Base-by-base conservation (phyloP, 2,888 invertebrate genomes). In the Melolontha melolontha region DNA sequence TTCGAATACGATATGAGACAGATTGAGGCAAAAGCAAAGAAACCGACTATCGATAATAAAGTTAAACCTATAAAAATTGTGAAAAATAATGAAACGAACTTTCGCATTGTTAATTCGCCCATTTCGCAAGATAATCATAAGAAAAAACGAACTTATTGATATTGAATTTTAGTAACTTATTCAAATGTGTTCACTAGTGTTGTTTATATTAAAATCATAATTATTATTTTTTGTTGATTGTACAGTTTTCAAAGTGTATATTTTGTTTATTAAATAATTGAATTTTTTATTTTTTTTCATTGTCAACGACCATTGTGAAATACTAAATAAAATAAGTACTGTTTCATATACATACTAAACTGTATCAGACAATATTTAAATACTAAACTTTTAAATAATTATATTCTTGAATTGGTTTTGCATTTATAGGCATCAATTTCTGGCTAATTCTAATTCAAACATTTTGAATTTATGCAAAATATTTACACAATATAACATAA, bases 1-100 rank as follows among this genome's bases (percentile, higher is more conserved):
- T 92, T 91, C 79, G 88, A 91, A 73, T 92, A 91, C 77, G 91
- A 91, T 82, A 82, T 91, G 72, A 88, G 89, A 39, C 79, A 79
- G 42, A 76, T 79, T 0, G 69, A 69, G 54, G 27, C 29, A 7
- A 62, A 66, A 50, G 52, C 54, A 47, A 50, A 34, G 17, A 57
- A 51, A 12, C 11, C 50, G 5, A 10, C 41, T 2, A n/a, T 17
- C n/a, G 54, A 66, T 12, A 17, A 39, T 34, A 51, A 54, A 39
- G 44, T 69, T 6, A 69, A 69, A 51, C 66, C 69, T 1, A 59
- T 69, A 7, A 69, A 66, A 22, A 69, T 69, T 29, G 49, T 66
- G 39, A 69, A 69, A 34, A 66, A 65, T 66, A 49, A 34, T 10
- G 69, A 69, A 6, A 29, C 42, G 29, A 50, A 69, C 66, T 69